These are phyloP conservation scores for Scortum barcoo DNA, from an alignment of 2,113 vertebrate genomes.

Conservation along the genomic window DNA sequence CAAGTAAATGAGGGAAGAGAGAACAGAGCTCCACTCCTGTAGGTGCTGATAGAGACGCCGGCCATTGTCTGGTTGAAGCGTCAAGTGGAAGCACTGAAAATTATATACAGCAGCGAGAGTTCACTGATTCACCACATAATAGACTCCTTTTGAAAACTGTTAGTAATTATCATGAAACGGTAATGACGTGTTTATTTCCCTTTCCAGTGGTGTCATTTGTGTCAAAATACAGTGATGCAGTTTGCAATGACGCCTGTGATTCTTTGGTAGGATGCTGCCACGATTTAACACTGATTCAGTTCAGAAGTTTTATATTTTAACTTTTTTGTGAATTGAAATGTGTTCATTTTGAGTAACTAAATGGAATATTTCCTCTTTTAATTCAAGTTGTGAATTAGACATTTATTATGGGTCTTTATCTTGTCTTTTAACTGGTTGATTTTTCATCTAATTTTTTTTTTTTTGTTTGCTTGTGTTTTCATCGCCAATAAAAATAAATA, in stretches of 20 bases:
- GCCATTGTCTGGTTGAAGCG: slow-evolving; percentile 12
- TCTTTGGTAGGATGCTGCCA: neutral
- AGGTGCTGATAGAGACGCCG: slow-evolving; percentile 2
- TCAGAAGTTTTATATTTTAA: neutral
- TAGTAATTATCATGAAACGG: neutral
- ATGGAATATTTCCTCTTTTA: no score
- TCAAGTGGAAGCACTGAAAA: neutral
- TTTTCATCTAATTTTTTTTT: neutral
- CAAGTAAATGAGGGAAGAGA: slow-evolving; percentile 39
- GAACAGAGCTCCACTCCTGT: slow-evolving; percentile 19
- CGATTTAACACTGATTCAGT: neutral
- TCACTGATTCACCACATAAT: neutral
- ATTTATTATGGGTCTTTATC: no score
- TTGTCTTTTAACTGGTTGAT: no score
- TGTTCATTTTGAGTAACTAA: no score
- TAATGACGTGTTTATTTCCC: neutral
- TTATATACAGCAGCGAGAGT: neutral
- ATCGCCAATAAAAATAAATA: no score
- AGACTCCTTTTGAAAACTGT: neutral
- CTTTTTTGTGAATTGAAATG: no score
- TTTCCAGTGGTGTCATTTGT: neutral
- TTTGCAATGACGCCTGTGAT: no score
- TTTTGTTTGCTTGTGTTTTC: neutral
- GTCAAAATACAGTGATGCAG: neutral
- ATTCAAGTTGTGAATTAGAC: no score